These are phyloP conservation scores for Nanger granti DNA, from an alignment of 2,113 vertebrate species.

Conservation along the genomic window DNA sequence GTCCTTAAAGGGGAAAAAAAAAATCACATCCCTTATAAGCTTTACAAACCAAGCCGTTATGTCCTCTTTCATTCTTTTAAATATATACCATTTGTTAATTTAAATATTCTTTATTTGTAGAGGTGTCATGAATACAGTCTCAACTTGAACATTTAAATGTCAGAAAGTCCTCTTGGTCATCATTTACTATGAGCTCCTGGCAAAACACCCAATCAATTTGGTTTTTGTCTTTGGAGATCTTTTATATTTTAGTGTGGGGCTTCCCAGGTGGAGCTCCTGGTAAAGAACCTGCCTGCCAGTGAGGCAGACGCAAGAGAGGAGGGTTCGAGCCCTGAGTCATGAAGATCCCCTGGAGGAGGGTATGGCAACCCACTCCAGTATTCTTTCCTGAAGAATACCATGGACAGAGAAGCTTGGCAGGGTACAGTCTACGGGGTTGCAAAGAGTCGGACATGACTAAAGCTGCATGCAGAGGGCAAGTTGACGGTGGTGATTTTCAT, in stretches of 20 bases:
- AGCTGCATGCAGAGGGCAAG: not conserved
- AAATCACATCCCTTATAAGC: not conserved
- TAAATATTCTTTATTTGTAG: not conserved
- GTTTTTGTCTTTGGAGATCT: not conserved
- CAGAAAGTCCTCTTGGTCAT: not conserved
- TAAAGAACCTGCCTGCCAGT: not conserved
- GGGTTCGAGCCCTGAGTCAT: not conserved
- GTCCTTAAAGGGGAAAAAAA: not conserved
- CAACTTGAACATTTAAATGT: not conserved
- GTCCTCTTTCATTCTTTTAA: not conserved
- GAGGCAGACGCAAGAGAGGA: not conserved
- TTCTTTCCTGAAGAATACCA: not conserved
- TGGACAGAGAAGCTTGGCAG: not conserved
- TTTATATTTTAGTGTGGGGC: not conserved
- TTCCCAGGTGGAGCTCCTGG: not conserved
- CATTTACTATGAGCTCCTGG: not conserved
- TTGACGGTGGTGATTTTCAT: not conserved
- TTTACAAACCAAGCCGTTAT: not conserved
- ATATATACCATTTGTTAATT: not conserved
- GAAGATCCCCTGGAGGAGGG: not conserved
- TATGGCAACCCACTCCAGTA: not conserved
- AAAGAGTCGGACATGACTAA: not conserved
- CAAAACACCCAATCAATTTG: not conserved
- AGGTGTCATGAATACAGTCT: not conserved
- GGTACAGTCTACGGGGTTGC: not conserved